phyloP scores from a whole-genome alignment of 2,113 vertebrate species.

The Alectura lathami region DNA sequence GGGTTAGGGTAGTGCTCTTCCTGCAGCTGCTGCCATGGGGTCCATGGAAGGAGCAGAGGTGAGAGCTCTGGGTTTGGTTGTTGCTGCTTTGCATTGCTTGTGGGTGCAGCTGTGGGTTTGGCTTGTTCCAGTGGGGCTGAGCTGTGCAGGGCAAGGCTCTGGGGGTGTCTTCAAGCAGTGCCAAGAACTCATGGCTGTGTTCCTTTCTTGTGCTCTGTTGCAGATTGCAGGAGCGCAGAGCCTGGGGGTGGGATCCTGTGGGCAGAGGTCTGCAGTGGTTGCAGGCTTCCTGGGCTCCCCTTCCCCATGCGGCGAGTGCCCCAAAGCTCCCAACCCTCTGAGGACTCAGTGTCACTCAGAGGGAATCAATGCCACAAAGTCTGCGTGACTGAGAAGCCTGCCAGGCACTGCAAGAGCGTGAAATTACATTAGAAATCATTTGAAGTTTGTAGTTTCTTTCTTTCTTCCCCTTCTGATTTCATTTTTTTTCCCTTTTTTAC shows the following conservation, averaged over 20 bases:
- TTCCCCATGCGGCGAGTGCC: neutral
- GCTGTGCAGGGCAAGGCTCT: neutral
- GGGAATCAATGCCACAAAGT: neutral
- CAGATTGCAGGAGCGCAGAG: neutral
- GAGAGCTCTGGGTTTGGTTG: neutral
- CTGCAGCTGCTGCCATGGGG: neutral
- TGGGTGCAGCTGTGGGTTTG: fast-evolving
- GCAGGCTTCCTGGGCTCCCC: neutral
- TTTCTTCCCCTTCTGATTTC: neutral
- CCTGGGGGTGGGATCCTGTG: neutral
- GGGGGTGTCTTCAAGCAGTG: fast-evolving
- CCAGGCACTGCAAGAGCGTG: neutral
- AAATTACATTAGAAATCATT: neutral
- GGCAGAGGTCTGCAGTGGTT: neutral
- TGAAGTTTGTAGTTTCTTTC: neutral
- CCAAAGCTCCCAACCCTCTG: neutral
- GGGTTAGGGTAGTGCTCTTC: fast-evolving
- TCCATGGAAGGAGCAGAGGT: neutral
- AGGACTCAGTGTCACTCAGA: neutral
- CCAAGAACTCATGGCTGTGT: fast-evolving
- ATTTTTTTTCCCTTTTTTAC: neutral
- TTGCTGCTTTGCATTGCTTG: fast-evolving
- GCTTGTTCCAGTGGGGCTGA: neutral
- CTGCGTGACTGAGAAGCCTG: neutral
- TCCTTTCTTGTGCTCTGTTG: fast-evolving